Base-by-base conservation (phyloP, 1,140 invertebrate genomes). In the Achroia grisella region DNA sequence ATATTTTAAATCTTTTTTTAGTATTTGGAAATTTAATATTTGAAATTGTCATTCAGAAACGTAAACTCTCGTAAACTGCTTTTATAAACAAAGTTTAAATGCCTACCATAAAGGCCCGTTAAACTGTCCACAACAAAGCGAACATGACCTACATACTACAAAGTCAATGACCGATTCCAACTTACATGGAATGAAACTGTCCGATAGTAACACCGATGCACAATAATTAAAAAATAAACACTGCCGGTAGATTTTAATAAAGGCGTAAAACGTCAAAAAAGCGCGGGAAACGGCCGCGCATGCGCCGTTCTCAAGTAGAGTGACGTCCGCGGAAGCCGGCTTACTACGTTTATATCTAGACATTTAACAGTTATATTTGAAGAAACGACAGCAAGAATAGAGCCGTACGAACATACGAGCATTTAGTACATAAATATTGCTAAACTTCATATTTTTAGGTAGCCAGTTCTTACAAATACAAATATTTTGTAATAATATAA, bases 301-400 rank as follows among this genome's bases (percentile, higher is more conserved):
- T 58, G 62, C 59, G 61, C 62, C 44, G 37, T 45, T 61, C 62
- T 62, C 59, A 56, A 71, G 58, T 57, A 57, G 66, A 82, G 64
- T 83, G 79, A 79, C 72, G 73, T 71, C 60, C 74, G 56, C 79
- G 79, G 72, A 78, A 77, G 65, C 65, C 49, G 56, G 30, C 49
- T 35, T 52, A 47, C 44, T 49, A 52, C 56, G 62, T 69, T 78
- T 79, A 79, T 80, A 79, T 81, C 62, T 69, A 66, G 60, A 73
- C 62, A 72, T 71, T 66, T 57, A 73, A 80, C 79, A 79, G 79
- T 83, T 83, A 83, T 68, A 54, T 77, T 75, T 71, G 63, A 66
- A 64, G 57, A 52, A 64, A 52, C 60, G 50, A 64, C 48, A 40
- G 43, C 33, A 41, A 6, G 45, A 52, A 52, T 60, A 66, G 68